Conservation (phyloP, 2,113 vertebrate species). For the Stercorarius parasiticus region DNA sequence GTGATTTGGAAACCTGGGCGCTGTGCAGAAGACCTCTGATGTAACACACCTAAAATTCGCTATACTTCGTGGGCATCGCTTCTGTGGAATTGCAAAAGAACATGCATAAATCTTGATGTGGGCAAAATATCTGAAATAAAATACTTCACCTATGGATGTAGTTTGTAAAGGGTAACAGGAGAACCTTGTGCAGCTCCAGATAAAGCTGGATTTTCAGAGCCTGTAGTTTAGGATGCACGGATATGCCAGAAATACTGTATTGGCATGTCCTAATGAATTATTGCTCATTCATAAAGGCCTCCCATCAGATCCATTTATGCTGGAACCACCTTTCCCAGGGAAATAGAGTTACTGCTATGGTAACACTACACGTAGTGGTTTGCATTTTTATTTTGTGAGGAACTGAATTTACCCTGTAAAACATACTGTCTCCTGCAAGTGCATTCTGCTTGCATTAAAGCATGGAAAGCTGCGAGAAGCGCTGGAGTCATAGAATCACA, state of each 20-base stretch:
- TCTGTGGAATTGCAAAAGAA: neutral
- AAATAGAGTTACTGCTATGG: neutral
- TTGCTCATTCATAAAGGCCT: neutral
- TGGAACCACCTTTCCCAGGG: neutral
- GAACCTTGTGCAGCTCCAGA: neutral
- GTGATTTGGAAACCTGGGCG: neutral
- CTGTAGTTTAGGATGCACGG: neutral
- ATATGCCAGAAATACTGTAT: neutral
- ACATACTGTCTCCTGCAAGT: neutral
- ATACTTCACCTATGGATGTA: too few species aligned
- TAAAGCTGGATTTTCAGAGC: neutral
- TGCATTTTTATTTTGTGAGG: neutral
- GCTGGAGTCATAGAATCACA: neutral
- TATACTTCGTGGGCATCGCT: neutral
- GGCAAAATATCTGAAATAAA: fast-evolving
- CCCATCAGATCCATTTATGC: neutral
- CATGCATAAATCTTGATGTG: neutral
- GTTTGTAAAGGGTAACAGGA: too few species aligned
- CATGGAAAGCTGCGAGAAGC: neutral
- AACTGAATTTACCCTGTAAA: neutral
- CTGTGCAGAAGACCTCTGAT: neutral
- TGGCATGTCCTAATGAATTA: neutral
- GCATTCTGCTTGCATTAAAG: fast-evolving
- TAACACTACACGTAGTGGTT: neutral
- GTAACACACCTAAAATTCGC: fast-evolving